phyloP scores from a whole-genome alignment of 2,113 vertebrate species.

The Stercorarius parasiticus region DNA sequence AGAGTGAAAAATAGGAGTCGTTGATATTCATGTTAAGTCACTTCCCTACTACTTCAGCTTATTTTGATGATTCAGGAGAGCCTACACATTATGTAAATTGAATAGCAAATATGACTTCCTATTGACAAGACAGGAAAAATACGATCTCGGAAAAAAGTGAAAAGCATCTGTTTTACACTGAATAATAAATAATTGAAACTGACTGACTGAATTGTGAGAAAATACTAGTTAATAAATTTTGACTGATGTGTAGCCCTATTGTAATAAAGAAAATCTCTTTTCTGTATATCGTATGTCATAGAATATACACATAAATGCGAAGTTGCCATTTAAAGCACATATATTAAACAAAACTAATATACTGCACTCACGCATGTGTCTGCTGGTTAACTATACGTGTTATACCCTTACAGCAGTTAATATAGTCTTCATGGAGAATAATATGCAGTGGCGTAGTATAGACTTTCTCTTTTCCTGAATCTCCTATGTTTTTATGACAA shows the following conservation, averaged over 20 bases:
- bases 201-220: conserved; percentile 9
- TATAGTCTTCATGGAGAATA: background rate
- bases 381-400: background rate
- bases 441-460: background rate
- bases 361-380: background rate
- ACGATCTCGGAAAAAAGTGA: background rate
- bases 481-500: background rate
- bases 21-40: conserved; percentile 22
- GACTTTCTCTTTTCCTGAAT: background rate
- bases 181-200: conserved; percentile 42
- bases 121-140: conserved; percentile 35
- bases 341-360: accelerated
- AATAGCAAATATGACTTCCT: conserved; percentile 28
- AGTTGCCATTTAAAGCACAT: background rate
- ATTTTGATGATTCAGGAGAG: conserved; percentile 45
- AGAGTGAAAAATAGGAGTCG: background rate
- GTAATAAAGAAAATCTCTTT: background rate
- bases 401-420: background rate
- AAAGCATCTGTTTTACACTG: background rate
- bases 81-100: conserved; percentile 48
- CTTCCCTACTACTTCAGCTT: conserved; percentile 4
- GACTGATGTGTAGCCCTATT: background rate
- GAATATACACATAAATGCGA: background rate
- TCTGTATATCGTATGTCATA: background rate
- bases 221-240: conserved; percentile 22